Evolutionary conservation across 2,797 vertebrate genomes (phyloP).

Genomic region (Macropodus opercularis): DNA sequence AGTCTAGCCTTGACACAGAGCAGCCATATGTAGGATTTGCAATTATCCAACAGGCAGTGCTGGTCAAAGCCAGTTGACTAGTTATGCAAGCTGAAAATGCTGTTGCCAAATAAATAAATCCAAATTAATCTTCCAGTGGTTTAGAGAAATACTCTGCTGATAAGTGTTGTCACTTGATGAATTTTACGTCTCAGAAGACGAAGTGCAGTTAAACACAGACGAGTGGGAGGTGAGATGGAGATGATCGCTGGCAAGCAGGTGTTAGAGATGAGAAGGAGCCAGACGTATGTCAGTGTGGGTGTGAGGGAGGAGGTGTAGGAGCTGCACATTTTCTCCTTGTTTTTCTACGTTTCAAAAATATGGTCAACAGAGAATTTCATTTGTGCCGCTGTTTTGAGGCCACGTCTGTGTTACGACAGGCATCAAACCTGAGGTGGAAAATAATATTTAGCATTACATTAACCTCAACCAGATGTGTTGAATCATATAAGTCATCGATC

Average conservation of each 20-base stretch:
- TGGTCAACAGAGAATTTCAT: constrained; percentile 11
- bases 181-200: constrained; percentile 22
- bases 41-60: constrained; percentile 19
- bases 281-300: constrained; percentile 44
- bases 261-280: constrained; percentile 37
- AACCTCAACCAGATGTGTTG: constrained; percentile 2
- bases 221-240: constrained; percentile 22
- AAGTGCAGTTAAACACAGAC: constrained; percentile 27
- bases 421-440: constrained; percentile 9
- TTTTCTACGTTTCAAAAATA: constrained; percentile 25
- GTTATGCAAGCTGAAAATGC: constrained; percentile 58
- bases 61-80: constrained; percentile 55
- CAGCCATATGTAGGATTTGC: constrained; percentile 56
- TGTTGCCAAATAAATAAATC: constrained; percentile 41
- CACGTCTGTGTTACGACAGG: constrained; percentile 7
- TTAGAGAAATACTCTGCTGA: constrained; percentile 40
- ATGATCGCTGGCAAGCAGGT: constrained; percentile 33
- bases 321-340: constrained; percentile 19
- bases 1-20: constrained; percentile 32
- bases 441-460: constrained; percentile 14
- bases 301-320: constrained; percentile 11
- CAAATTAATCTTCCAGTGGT: constrained; percentile 56
- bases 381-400: constrained; percentile 7
- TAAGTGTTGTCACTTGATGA: constrained; percentile 25
- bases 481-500: constrained; percentile 3